Evolutionary conservation across 2,797 vertebrate species (phyloP), one percentile per base, ranked within the genome.

Genomic region (Rhynchotus rufescens): DNA sequence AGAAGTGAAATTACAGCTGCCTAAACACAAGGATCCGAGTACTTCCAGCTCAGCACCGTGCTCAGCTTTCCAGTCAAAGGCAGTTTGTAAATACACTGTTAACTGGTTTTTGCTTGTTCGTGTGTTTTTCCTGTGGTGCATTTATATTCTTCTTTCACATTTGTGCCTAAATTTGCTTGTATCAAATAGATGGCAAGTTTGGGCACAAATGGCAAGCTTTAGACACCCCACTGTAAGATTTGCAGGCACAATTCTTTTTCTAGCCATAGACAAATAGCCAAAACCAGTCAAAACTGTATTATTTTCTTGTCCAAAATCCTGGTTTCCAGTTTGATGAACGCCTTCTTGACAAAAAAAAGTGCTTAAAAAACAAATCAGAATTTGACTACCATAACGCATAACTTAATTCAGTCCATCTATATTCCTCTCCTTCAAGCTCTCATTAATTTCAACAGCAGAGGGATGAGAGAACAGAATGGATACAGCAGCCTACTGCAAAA

Each of bases 231-330:
- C 59, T 84, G 42, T 61, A 80, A 80, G 57, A 75, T 82, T 73
- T 81, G 65, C 45, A 84, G 74, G 77, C 54, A 84, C 25, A 32
- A 15, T 44, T 74, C 83, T 68, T 72, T 80, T 62, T 2, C 86
- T 26, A 88, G 21, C 16, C 72, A 30, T 47, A 84, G 74, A 74
- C 85, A 81, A 79, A 49, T 59, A 79, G 40, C 40, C 40, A 40
- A 40, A 12, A 5, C 12, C 14, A 40, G 40, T 40, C 40, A 40
- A 40, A 40, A 71, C 64, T 72, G 11, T 42, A 88, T 66, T 60
- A 79, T 89, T 89, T 89, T 81, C 87, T 89, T 88, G 64, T 79
- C 86, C 84, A 80, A 82, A 95, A 87, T 89, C 56, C 52, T 73
- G 22, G 23, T 84, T 93, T 28, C 56, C 30, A 84, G 47, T 89